Conservation (phyloP, 2,888 invertebrate genomes). For the Ganaspis brasiliensis region DNA sequence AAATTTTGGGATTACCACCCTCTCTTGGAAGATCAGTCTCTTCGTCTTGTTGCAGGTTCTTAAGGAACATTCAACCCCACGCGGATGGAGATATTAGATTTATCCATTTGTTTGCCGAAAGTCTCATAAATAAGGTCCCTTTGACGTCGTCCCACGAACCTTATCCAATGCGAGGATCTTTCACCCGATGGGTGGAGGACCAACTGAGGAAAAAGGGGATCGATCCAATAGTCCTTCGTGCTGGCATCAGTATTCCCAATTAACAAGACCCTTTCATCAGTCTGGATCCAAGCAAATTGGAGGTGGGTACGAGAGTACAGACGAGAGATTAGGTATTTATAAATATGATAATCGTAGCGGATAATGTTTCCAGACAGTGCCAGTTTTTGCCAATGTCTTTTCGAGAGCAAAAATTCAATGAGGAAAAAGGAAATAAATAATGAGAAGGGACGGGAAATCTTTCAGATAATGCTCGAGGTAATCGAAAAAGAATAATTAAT, state of each 20-base stretch:
- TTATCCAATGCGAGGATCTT: constrained; percentile 73
- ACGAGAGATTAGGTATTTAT: constrained; percentile 56
- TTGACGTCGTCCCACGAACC: constrained; percentile 76
- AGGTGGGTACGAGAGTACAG: constrained; percentile 56
- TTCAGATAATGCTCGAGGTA: constrained; percentile 8
- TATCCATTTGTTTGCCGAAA: constrained; percentile 80
- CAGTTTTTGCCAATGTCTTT: constrained; percentile 24
- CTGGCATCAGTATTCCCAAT: constrained; percentile 77
- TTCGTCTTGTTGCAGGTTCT: constrained; percentile 53
- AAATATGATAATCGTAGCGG: constrained; percentile 44
- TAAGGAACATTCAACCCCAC: constrained; percentile 55
- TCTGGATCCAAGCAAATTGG: constrained; percentile 62
- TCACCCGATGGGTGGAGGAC: constrained; percentile 62
- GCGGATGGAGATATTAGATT: constrained; percentile 75
- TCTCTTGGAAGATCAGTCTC: constrained; percentile 37
- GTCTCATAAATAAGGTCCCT: constrained; percentile 80
- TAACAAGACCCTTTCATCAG: constrained; percentile 76
- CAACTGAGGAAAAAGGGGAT: constrained; percentile 66
- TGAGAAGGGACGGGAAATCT: constrained; percentile 10
- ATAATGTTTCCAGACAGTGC: background rate
- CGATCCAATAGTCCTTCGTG: constrained; percentile 71
- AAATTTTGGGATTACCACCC: constrained; percentile 56
- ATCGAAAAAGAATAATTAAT: constrained; percentile 26
- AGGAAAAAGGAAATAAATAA: background rate
- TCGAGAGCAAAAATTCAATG: background rate